Evolutionary conservation across 2,113 vertebrate genomes (phyloP).

Genomic region (Neodon shergylaensis): DNA sequence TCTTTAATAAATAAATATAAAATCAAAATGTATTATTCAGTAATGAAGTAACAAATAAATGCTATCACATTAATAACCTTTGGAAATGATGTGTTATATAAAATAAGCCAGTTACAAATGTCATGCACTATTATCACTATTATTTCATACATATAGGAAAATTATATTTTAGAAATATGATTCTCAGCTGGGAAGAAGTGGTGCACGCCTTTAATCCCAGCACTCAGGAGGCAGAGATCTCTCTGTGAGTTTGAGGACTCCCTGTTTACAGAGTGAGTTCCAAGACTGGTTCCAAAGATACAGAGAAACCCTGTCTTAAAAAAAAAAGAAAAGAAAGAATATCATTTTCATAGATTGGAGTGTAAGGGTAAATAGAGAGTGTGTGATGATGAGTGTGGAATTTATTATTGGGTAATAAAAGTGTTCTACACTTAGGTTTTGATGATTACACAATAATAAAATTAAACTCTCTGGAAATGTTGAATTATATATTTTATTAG

Average conservation of each 20-base stretch:
- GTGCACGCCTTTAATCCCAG: no score
- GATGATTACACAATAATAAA: not conserved
- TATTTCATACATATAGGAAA: not conserved
- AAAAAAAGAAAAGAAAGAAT: not conserved
- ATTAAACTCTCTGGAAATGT: not conserved
- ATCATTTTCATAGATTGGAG: not conserved
- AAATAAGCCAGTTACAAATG: not conserved
- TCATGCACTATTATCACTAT: not conserved
- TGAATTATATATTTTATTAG: not conserved
- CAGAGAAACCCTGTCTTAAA: no score
- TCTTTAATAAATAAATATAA: no score
- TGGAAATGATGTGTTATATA: not conserved
- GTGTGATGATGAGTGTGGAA: not conserved
- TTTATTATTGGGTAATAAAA: not conserved
- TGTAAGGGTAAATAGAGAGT: not conserved
- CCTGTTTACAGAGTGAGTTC: no score
- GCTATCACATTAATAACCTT: not conserved
- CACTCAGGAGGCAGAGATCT: no score
- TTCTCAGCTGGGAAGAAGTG: no score
- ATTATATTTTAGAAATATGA: no score
- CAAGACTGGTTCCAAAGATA: no score
- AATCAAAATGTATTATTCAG: not conserved
- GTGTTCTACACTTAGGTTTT: not conserved
- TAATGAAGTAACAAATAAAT: not conserved
- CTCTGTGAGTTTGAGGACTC: no score